Evolutionary conservation across 1,140 invertebrate genomes (phyloP), one percentile per base, ranked within the genome.

Genomic region (Brachionus manjavacas): DNA sequence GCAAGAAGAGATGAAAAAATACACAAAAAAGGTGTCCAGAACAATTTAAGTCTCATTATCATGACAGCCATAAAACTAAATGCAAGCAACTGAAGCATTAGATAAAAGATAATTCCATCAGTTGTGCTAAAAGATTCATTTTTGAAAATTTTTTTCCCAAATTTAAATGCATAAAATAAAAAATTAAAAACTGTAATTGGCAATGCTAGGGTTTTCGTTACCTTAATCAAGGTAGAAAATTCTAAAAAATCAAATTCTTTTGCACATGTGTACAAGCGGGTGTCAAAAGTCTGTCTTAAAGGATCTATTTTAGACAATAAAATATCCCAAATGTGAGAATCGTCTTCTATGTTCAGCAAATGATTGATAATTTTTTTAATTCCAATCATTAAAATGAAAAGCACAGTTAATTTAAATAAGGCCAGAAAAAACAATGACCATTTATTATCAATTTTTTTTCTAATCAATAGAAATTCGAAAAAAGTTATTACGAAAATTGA

Each of bases 21-120:
- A 86, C 94, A 95, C 84, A 95, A 88, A 86, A 95, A 94, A 7
- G 94, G 94, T 1, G 93, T 93, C 88, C 94, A 92, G 87, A 95
- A 93, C 20, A 95, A 86, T 88, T 95, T 95, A 49, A 96, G 87
- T 87, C 94, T 91, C 94, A 95, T 95, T 7, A 95, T 92, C 9
- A 95, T 89, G 12, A 91, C 86, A 25, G 94, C 94, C 93, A 95
- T 94, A 0, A 92, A 86, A 3, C 91, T 91, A 87, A 93, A 95
- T 14, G 92, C 92, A 28, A 90, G 87, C 85, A 92, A 88, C 87
- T 94, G 93, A 4, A 93, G 88, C 28, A 93, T 87, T 88, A 93
- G 93, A 87, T 93, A 95, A 3, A 94, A 91, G 12, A 39, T 16
- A 12, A 52, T 25, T 20, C 43, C 23, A 64, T 31, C 28, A 64